These are phyloP conservation scores for Vimba vimba DNA, from an alignment of 2,113 vertebrate genomes.

Conservation along the genomic window DNA sequence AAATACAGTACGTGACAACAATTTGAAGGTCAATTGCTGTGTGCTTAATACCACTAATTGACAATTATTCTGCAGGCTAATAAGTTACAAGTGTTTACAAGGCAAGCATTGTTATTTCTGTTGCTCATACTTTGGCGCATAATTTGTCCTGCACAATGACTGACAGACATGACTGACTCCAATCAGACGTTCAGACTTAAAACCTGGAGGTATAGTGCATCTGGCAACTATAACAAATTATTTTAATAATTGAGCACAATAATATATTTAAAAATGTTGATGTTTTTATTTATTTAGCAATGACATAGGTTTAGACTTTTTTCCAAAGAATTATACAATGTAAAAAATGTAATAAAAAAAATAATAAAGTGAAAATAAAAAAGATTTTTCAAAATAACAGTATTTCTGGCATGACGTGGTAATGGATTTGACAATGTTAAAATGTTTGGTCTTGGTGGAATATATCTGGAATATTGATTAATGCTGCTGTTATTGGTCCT, in stretches of 20 bases:
- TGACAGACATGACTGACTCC: too few relatives aligned
- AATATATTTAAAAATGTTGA: neutral
- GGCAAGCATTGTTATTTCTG: neutral
- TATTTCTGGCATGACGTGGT: too few relatives aligned
- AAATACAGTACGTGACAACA: neutral
- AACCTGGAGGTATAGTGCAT: neutral
- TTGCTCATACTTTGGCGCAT: neutral
- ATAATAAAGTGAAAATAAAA: neutral
- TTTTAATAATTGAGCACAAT: neutral
- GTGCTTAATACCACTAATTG: neutral
- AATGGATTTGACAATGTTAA: too few relatives aligned
- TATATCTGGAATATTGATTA: too few relatives aligned
- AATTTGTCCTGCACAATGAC: neutral
- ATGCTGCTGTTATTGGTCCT: too few relatives aligned
- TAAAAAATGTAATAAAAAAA: neutral
- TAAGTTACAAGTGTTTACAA: neutral
- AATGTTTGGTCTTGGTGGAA: too few relatives aligned
- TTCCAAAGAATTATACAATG: neutral
- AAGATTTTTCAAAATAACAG: too few relatives aligned
- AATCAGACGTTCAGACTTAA: neutral
- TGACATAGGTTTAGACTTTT: neutral
- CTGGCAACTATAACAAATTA: neutral
- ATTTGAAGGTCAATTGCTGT: neutral
- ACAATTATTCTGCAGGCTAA: constrained; percentile 1
- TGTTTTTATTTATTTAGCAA: neutral